Evolutionary conservation across 2,888 invertebrate genomes (phyloP), one percentile per base, ranked within the genome.

Genomic region (Lasioglossum figueresi): DNA sequence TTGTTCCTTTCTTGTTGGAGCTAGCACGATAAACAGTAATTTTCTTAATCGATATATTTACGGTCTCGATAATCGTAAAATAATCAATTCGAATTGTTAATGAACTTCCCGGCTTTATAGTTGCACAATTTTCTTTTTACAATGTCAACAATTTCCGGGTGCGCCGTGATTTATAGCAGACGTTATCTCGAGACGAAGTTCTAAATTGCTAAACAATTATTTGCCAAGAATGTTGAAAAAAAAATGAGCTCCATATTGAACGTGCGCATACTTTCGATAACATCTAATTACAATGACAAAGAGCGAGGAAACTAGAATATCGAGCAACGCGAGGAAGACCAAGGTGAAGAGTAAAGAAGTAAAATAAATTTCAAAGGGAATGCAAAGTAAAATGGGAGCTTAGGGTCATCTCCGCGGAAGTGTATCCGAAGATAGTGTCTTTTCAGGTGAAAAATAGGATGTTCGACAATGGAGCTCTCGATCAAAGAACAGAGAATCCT

Each of bases 381-480:
- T 34, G 66, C 66, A 66, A 34, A 31, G 16, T 31, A 31, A 19
- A 66, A 34, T 19, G 19, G 6, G 6, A 31, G 34, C 34, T 66
- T 19, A 2, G 34, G 16, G 31, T 34, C 34, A 31, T 16, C 66
- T 16, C 34, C 31, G 34, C 8, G 66, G 19, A 31, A 63, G 66
- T 34, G 19, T 34, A 19, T 19, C 66, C 34, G 19, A 66, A 66
- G 66, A 66, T 66, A 34, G 19, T 34, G 31, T 40, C 70, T 70
- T 40, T 70, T 70, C 40, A n/a, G 23, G 37, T 34, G 68, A 37
- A 4, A 68, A 70, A 70, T 71, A 71, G 70, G 6, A 71, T 40
- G 40, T 71, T 43, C 40, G 70, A 71, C 43, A 43, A 71, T 71
- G n/a, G 40, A 43, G 40, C 70, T 16, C 27, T 43, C 70, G 70